phyloP scores from a whole-genome alignment of 2,888 invertebrate species.

The Volucella inanis region DNA sequence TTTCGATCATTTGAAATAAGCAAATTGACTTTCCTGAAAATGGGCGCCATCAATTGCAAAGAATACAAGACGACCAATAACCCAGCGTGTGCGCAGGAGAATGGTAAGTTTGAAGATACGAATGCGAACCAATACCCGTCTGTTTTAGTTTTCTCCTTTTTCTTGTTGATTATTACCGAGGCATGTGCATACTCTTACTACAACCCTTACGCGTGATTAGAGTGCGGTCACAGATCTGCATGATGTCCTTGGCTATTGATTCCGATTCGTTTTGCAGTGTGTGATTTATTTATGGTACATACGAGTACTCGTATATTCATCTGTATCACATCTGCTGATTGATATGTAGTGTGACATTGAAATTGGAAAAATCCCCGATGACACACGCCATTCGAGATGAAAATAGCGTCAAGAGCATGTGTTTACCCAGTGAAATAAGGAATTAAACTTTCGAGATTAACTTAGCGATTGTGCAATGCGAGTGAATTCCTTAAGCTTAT shows the following conservation, averaged over 20 bases:
- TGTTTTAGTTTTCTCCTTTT: neutral
- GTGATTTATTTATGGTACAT: neutral
- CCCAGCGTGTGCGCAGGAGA: slow-evolving; percentile 67
- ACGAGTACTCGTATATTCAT: neutral
- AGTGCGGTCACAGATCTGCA: slow-evolving; percentile 25
- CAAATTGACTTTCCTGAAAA: slow-evolving; percentile 61
- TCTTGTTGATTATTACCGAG: slow-evolving; percentile 28
- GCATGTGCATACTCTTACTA: slow-evolving; percentile 18
- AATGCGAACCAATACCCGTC: neutral
- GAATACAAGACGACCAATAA: slow-evolving; percentile 79
- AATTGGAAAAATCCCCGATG: slow-evolving; percentile 28
- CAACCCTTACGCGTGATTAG: neutral
- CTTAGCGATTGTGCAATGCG: neutral
- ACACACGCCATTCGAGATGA: slow-evolving; percentile 6
- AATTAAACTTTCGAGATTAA: slow-evolving; percentile 39
- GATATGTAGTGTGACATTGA: slow-evolving; percentile 14
- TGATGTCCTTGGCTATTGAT: slow-evolving; percentile 48
- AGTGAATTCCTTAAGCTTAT: slow-evolving; percentile 11
- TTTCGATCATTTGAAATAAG: slow-evolving; percentile 25
- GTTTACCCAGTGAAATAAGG: slow-evolving; percentile 3
- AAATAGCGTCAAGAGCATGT: slow-evolving; percentile 10
- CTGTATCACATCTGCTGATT: neutral
- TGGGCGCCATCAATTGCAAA: slow-evolving; percentile 82
- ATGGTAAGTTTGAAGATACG: slow-evolving; percentile 62
- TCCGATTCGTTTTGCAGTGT: neutral